Base-by-base conservation (phyloP, 2,888 invertebrate species). In the Cantharis rustica region DNA sequence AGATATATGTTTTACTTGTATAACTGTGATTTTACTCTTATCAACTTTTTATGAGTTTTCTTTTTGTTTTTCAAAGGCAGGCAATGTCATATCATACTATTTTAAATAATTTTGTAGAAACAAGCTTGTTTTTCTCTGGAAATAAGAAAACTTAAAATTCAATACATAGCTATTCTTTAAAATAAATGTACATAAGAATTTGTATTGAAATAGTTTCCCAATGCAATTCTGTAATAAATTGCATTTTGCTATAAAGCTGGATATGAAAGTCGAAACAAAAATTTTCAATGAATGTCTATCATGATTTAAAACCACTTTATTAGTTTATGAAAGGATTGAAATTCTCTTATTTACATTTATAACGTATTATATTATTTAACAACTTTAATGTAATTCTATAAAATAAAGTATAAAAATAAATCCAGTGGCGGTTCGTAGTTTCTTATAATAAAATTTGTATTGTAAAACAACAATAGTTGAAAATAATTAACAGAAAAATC, bases 21-120 rank as follows among this genome's bases (percentile, higher is more conserved):
- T 75, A 75, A 47, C 70, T 70, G 75, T 71, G 70, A 75, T 75
- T 71, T 75, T 69, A 69, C 62, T 61, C 73, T 73, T 73, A 73
- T 73, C 73, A 73, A 73, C 62, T 73, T 73, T 69, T 73, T 73
- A 73, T 73, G 69, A 31, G 69, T 27, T 27, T 31, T 63, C 63
- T 27, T 31, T 47, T 47, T 72, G 68, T 72, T 68, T 20, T 62
- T 69, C 62, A 64, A 61, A 69, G 27, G 73, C 27, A 69, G 62
- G 31, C 31, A 23, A 71, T 71, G 16, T 62, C 63, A 62, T n/a
- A 26, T 17, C n/a, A 61, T 17, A 69, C 31, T 69, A 61, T 47
- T 47, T 47, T 47, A 47, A 47, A 47, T 47, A 47, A 47, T 47
- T 47, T 47, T n/a, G n/a, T 47, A 7, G n/a, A n/a, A 47, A 47